phyloP scores from a whole-genome alignment of 2,113 vertebrate genomes.

The Nibea coibor region DNA sequence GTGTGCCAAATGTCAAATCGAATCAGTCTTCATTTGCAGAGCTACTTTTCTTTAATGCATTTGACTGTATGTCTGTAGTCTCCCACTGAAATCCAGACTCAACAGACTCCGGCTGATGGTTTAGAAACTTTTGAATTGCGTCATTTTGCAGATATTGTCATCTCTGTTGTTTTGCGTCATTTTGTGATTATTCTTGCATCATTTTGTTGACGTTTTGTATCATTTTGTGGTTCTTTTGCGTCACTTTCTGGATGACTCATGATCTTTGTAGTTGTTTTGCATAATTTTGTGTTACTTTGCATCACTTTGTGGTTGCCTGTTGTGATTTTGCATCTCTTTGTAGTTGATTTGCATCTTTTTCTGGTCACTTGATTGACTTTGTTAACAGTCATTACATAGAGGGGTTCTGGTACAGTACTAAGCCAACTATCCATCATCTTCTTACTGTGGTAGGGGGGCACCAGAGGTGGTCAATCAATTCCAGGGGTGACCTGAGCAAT shows the following conservation, averaged over 20 bases:
- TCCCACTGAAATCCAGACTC: conserved; percentile 24
- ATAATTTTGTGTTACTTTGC: too few species aligned
- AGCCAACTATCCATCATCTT: not conserved
- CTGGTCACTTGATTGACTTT: not conserved
- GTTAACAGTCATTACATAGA: not conserved
- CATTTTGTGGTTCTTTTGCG: not conserved
- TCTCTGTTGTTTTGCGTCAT: too few species aligned
- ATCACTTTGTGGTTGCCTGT: too few species aligned
- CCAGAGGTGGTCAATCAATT: not conserved
- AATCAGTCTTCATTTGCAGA: not conserved
- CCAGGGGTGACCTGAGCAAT: not conserved
- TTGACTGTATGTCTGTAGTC: conserved; percentile 32
- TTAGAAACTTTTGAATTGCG: not conserved
- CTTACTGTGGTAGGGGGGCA: not conserved
- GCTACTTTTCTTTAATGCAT: not conserved
- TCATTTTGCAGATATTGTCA: not conserved
- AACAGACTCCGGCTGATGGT: conserved; percentile 9
- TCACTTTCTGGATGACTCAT: not conserved
- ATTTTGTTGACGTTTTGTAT: not conserved
- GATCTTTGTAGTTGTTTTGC: too few species aligned
- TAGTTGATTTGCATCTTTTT: not conserved
- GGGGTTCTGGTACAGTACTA: not conserved
- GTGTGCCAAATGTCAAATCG: conserved; percentile 47
- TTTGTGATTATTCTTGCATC: too few species aligned
- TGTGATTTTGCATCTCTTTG: not conserved